Evolutionary conservation across 2,888 invertebrate genomes (phyloP).

Genomic region (Apeira syringaria): DNA sequence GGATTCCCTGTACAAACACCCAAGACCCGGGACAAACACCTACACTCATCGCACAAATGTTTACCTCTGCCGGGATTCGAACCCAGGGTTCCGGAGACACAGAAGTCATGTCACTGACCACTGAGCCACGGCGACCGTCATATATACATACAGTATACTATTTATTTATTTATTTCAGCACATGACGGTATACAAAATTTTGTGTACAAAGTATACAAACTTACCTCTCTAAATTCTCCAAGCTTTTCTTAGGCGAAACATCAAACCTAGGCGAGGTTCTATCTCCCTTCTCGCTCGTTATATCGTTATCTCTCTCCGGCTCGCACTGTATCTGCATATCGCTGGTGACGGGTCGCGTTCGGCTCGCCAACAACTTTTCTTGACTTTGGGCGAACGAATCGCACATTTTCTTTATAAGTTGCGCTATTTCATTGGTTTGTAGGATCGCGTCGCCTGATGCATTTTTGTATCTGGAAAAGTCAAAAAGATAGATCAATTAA

Average conservation of each 20-base stretch:
- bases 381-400: constrained; percentile 65
- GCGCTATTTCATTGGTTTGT: constrained; percentile 64
- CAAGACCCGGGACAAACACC: too few relatives aligned
- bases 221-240: constrained; percentile 12
- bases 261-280: constrained; percentile 3
- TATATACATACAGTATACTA: too few relatives aligned
- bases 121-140: too few relatives aligned
- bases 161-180: too few relatives aligned
- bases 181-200: too few relatives aligned
- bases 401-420: constrained; percentile 70
- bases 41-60: too few relatives aligned
- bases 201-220: too few relatives aligned
- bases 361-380: constrained; percentile 48
- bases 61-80: too few relatives aligned
- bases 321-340: constrained; percentile 71
- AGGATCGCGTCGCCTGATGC: constrained; percentile 62
- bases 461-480: constrained; percentile 57
- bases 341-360: constrained; percentile 43
- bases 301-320: constrained; percentile 16
- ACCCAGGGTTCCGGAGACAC: too few relatives aligned
- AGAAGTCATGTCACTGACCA: too few relatives aligned
- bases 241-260: constrained; percentile 20
- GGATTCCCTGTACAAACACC: too few relatives aligned
- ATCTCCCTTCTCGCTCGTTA: constrained; percentile 8
- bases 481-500: too few relatives aligned